Base-by-base conservation (phyloP, 2,888 invertebrate genomes). In the Enchytraeus crypticus region DNA sequence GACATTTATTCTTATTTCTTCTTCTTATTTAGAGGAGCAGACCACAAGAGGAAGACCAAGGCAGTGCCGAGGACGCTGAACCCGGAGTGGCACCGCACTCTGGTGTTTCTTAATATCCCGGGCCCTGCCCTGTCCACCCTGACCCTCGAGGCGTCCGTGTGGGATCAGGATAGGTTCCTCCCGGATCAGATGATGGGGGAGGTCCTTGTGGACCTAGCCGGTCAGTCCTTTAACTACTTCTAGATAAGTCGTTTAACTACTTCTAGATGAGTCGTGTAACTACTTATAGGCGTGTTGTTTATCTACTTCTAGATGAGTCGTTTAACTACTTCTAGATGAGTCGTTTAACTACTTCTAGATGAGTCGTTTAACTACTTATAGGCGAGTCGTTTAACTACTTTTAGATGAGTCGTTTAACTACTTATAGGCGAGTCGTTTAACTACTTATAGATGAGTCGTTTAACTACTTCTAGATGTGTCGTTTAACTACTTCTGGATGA, bases 61-160 rank as follows among this genome's bases (percentile, higher is more conserved):
- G 82, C 82, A 70, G 81, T 84, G 53, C 76, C 80, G 2, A 78
- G 81, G 60, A 82, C 80, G 26, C 74, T 79, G 60, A 79, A 82
- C 63, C 84, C 84, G 0, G 82, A 83, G 68, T 84, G 84, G 84
- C 82, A 84, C 67, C 84, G 84, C 72, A 83, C 83, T 1, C 81
- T 84, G 70, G 81, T 83, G 32, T 84, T 83, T 71, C 81, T 82
- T 60, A 78, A 81, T 65, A 72, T 83, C 1, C 74, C 79, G 29
- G 70, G 74, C 4, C 75, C 77, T 30, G 81, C 82, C 54, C 74
- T 84, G 27, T 72, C 74, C 57, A 76, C 78, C 59, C 79, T 80
- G 64, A 80, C 80, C 59, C 73, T 85, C 55, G 84, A 85, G 71
- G 79, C 84, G 51, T 82, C 83, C 2, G 82, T 83, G 11, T 84